Evolutionary conservation across 2,888 invertebrate species (phyloP), one percentile per base, ranked within the genome.

Genomic region (Emmelina monodactyla): DNA sequence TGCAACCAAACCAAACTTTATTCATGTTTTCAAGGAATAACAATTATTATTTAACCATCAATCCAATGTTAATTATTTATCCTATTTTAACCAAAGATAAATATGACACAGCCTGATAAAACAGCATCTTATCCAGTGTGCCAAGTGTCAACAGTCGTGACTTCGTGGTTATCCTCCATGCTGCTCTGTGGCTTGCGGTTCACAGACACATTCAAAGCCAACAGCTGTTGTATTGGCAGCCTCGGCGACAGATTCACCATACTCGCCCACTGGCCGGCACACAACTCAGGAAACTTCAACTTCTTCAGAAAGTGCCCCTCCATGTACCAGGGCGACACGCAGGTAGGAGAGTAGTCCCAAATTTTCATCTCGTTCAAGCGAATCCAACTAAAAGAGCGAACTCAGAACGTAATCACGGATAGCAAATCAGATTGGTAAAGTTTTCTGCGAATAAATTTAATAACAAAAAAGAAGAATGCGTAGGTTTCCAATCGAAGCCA

Each of bases 201-300:
- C 2, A 81, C 79, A 10, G 79, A 69, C 2, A 81, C 72, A 41
- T 81, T 81, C 7, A 81, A 60, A 2, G 80, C 76, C 15, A 80
- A 44, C 0, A 81, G 61, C 34, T 81, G 80, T 36, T 81, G 76
- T 42, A 88, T 68, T 0, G 88, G 85, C 10, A 89, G 58, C 29
- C 89, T 70, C 0, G 88, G 87, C 0, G 86, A 82, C 2, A 88
- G 65, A 47, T 87, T 86, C 19, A 85, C 82, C 88, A 89, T 88
- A 46, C 89, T 89, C 14, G 89, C 88, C 89, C 89, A 90, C 47
- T 89, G 89, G 0, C 89, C 89, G 3, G 88, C 82, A 52, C 90
- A 91, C 1, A 90, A 80, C 43, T 87, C 87, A 15, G 88, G 85
- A 47, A 89, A 89, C 37, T 85, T 85, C 50, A 90, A 78, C 37